A percentile compares a stretch with the other conserved stretches of the same genome.
These are phyloP conservation scores for Leucosticte australis DNA, from an alignment of 2,113 vertebrate species.

Conservation along the genomic window DNA sequence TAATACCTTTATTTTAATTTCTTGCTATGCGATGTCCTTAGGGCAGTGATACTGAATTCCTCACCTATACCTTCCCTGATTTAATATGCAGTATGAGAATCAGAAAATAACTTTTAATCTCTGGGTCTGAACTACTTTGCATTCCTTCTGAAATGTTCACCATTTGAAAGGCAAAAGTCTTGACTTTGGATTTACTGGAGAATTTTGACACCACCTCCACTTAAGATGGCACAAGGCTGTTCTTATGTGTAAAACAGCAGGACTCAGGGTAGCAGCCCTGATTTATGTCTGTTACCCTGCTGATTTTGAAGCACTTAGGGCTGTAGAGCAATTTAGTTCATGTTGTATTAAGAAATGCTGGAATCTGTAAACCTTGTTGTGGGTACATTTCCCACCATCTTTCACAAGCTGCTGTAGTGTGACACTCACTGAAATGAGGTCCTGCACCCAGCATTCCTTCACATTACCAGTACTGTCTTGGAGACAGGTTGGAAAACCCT, in stretches of 20 bases:
- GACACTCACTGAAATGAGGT: not conserved
- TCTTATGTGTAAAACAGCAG: not conserved
- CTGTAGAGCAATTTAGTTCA: not conserved
- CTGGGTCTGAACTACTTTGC: not conserved
- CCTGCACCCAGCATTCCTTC: not conserved
- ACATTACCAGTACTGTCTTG: not conserved
- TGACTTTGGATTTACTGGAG: not conserved
- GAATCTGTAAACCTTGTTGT: not conserved
- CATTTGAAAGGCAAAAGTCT: not conserved
- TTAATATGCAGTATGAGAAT: not conserved
- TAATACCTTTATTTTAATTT: conserved; percentile 2
- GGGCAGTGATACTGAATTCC: not conserved
- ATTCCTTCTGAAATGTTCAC: not conserved
- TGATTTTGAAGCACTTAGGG: not conserved
- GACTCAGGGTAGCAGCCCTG: not conserved
- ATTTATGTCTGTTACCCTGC: not conserved
- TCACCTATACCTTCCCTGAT: not conserved
- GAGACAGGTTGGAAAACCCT: not conserved
- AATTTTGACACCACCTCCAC: not conserved
- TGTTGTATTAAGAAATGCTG: not conserved
- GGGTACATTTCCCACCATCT: not conserved
- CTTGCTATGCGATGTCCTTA: not conserved
- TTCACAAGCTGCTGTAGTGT: not conserved
- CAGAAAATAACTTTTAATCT: not conserved
- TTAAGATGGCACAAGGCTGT: not conserved